Base-by-base conservation (phyloP, 1,140 invertebrate species). In the Ooceraea biroi region DNA sequence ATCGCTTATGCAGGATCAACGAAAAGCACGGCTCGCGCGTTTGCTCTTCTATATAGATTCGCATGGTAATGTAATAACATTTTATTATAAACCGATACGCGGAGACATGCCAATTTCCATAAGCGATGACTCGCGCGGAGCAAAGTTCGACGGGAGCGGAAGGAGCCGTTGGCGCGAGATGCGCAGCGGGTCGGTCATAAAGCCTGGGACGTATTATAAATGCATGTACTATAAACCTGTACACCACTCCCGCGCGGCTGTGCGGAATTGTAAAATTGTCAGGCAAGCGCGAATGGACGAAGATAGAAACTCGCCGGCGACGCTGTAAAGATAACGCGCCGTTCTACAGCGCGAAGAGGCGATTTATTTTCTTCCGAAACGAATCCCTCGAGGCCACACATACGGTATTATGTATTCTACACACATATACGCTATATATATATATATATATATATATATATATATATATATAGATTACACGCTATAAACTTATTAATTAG, bases 231-330 rank as follows among this genome's bases (percentile, higher is more conserved):
- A 90, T 92, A 92, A 92, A 92, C 87, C 69, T 90, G 89, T 86
- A 88, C 36, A 36, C 65, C 87, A 90, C 89, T 91, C 82, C 89
- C 73, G 86, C 85, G 85, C 71, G 82, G 48, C 69, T n/a, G 60
- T 25, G 63, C 86, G 73, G 84, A 90, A 91, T 91, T 91, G 90
- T 91, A 92, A 91, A 91, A 91, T 91, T 90, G 91, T 91, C 86
- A 66, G 65, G 55, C 63, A 69, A 78, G 69, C 74, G 74, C 74
- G 65, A 87, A 89, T 90, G 80, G 72, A 88, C 50, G 61, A 78
- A 77, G 72, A 82, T 90, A 85, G 76, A 88, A 86, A 86, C 68
- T 87, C 76, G 82, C 55, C 83, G 46, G 48, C 52, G 57, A 61
- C 36, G 87, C 80, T 60, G 80, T 90, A 90, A 89, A 91, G 87